Conservation (phyloP, 1,140 invertebrate species). For the Carposina sasakii region DNA sequence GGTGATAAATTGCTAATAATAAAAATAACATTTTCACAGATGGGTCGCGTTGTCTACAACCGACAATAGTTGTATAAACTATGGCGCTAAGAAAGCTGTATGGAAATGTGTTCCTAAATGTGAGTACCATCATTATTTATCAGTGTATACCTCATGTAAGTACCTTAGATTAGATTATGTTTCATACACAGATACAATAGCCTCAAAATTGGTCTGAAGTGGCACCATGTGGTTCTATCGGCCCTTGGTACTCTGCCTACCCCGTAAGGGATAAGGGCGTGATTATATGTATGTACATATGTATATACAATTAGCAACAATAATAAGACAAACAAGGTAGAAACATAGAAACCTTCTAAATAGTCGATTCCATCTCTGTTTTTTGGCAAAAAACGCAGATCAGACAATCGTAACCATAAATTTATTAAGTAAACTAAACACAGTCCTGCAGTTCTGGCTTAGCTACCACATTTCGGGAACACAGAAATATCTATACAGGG, state of each 20-base stretch:
- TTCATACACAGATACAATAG: not conserved
- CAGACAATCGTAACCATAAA: too few species aligned
- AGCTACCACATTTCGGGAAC: too few species aligned
- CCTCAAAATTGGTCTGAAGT: not conserved
- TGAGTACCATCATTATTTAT: constrained; percentile 16
- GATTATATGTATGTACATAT: too few species aligned
- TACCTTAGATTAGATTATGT: not conserved
- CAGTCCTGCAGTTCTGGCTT: too few species aligned
- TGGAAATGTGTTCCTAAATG: constrained; percentile 48
- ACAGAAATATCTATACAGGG: too few species aligned
- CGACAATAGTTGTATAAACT: constrained; percentile 34
- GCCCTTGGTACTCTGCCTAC: not conserved
- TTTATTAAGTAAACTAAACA: too few species aligned
- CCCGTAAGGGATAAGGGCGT: too few species aligned
- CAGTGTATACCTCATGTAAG: not conserved
- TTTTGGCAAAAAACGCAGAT: too few species aligned
- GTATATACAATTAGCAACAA: too few species aligned
- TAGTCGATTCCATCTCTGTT: too few species aligned
- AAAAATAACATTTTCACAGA: constrained; percentile 13
- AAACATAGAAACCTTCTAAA: too few species aligned
- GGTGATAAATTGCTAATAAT: not conserved
- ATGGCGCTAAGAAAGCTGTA: constrained; percentile 39
- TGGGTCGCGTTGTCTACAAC: constrained; percentile 22
- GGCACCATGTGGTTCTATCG: not conserved
- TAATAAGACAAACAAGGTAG: too few species aligned